Conservation (phyloP, 2,113 vertebrate species). For the Caretta caretta region DNA sequence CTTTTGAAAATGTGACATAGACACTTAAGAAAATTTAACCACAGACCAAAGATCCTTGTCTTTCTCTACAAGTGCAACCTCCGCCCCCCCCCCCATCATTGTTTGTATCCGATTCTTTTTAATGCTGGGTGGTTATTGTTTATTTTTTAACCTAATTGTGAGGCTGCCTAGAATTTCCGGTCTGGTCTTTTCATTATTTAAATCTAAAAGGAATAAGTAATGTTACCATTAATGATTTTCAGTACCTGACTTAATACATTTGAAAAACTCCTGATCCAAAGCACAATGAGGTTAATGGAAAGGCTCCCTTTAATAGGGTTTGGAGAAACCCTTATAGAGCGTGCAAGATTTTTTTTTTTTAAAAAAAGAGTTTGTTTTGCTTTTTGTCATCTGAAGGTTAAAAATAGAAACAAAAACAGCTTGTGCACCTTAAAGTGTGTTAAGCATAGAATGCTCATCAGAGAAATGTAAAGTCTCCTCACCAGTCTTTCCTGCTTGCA, state of each 20-base stretch:
- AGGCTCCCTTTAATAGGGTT: neutral
- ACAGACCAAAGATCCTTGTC: neutral
- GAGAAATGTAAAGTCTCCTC: slow-evolving; percentile 5
- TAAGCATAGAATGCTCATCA: slow-evolving; percentile 15
- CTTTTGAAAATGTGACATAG: neutral
- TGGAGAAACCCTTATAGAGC: neutral
- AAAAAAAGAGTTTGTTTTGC: neutral
- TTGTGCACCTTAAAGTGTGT: slow-evolving; percentile 14
- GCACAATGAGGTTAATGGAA: neutral
- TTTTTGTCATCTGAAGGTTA: neutral
- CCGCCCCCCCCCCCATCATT: no score
- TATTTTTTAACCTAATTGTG: neutral
- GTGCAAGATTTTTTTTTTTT: neutral
- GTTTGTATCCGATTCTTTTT: neutral
- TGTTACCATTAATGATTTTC: neutral
- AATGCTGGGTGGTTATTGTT: neutral
- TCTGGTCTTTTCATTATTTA: neutral
- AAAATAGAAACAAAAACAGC: slow-evolving; percentile 29
- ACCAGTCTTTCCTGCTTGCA: neutral
- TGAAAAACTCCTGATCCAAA: neutral
- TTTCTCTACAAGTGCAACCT: neutral
- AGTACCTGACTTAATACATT: neutral
- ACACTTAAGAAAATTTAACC: neutral
- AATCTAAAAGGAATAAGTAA: neutral
- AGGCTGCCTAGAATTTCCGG: neutral